Evolutionary conservation across 2,113 vertebrate genomes (phyloP).

Genomic region (Chaetodon trifascialis): DNA sequence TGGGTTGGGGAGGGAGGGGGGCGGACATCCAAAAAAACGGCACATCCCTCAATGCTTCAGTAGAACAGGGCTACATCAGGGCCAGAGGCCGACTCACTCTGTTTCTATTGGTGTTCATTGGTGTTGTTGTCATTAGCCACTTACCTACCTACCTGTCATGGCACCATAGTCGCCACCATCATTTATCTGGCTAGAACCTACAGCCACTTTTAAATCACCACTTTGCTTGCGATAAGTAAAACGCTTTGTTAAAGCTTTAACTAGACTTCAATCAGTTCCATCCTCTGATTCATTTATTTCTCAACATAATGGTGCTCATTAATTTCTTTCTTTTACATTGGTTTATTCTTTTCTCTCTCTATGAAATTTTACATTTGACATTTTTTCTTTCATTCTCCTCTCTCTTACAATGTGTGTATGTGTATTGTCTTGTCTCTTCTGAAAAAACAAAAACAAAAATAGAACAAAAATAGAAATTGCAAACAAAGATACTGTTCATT

Average conservation of each 20-base stretch:
- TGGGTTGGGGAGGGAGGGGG: slow-evolving; percentile 1
- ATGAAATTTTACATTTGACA: slow-evolving; percentile 14
- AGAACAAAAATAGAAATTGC: slow-evolving; percentile 71
- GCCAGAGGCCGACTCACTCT: slow-evolving; percentile 70
- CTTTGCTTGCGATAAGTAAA: slow-evolving; percentile 56
- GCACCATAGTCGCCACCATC: slow-evolving; percentile 57
- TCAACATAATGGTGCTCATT: slow-evolving; percentile 68
- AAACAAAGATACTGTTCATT: slow-evolving; percentile 74
- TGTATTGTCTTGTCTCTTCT: slow-evolving; percentile 79
- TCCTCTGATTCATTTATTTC: slow-evolving; percentile 33
- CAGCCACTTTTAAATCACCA: slow-evolving; percentile 52
- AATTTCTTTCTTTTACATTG: slow-evolving; percentile 35
- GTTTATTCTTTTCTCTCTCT: slow-evolving; percentile 14
- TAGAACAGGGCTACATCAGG: slow-evolving; percentile 51
- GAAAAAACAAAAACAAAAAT: slow-evolving; percentile 57
- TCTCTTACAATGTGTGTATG: slow-evolving; percentile 70
- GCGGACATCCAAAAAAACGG: slow-evolving; percentile 13
- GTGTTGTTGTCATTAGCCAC: slow-evolving; percentile 42
- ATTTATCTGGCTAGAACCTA: slow-evolving; percentile 44
- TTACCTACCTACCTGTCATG: slow-evolving; percentile 35
- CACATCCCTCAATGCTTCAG: slow-evolving; percentile 51
- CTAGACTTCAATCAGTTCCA: slow-evolving; percentile 34
- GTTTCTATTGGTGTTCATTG: slow-evolving; percentile 72
- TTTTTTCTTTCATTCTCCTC: slow-evolving; percentile 37
- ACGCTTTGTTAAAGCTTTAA: slow-evolving; percentile 67